These are phyloP conservation scores for Ctenosaura bakeri DNA, from an alignment of 2,797 vertebrate species.

Conservation along the genomic window DNA sequence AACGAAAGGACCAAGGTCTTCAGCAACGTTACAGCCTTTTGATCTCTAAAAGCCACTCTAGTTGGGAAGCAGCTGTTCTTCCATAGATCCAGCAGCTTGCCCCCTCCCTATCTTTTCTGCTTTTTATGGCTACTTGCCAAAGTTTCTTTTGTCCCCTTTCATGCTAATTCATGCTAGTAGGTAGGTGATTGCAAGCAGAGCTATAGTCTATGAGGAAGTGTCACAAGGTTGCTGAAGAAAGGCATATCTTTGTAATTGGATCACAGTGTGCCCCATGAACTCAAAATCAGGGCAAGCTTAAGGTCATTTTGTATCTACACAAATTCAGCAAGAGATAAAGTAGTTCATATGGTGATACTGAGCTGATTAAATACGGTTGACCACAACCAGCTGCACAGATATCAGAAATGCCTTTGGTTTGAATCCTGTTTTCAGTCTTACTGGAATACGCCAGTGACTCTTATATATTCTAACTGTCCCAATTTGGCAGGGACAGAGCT, in stretches of 20 bases:
- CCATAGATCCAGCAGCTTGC: background rate
- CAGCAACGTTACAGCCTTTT: conserved; percentile 4
- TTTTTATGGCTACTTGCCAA: background rate
- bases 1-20: conserved; percentile 15
- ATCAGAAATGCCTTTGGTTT: background rate
- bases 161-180: background rate
- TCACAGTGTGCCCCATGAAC: background rate
- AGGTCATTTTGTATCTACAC: background rate
- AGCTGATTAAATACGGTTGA: background rate
- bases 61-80: conserved; percentile 20
- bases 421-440: no score
- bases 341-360: background rate
- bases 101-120: background rate
- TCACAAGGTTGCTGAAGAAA: background rate
- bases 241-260: background rate
- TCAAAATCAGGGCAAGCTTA: background rate
- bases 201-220: background rate
- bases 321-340: background rate
- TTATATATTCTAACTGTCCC: no score
- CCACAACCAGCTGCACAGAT: conserved; percentile 1
- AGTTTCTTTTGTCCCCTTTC: background rate
- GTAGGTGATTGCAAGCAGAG: background rate
- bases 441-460: no score
- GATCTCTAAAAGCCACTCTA: conserved; percentile 23
- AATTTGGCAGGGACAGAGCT: no score